Conservation (phyloP, 1,140 invertebrate species). For the Nephotettix cincticeps region DNA sequence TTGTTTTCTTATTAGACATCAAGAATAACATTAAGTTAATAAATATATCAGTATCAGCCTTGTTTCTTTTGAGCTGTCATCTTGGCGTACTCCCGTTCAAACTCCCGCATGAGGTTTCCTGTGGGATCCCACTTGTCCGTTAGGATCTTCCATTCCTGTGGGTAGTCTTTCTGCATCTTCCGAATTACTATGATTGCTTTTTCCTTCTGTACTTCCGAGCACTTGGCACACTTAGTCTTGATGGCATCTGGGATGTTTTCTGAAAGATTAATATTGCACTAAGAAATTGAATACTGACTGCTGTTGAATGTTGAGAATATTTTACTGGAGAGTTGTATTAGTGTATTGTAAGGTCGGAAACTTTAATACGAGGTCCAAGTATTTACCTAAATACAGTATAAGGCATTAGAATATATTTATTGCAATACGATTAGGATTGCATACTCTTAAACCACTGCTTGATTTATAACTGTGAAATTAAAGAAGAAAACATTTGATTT, state of each 20-base stretch:
- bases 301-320: too few relatives aligned
- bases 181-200: slow-evolving; percentile 36
- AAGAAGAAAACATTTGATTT: too few relatives aligned
- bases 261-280: slow-evolving; percentile 41
- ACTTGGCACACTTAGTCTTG: slow-evolving; percentile 41
- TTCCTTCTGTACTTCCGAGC: slow-evolving; percentile 38
- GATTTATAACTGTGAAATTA: too few relatives aligned
- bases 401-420: too few relatives aligned
- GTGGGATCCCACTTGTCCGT: slow-evolving; percentile 58
- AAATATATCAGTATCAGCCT: neutral
- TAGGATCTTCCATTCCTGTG: slow-evolving; percentile 56
- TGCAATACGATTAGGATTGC: too few relatives aligned
- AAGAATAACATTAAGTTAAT: neutral
- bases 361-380: too few relatives aligned
- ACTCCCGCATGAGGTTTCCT: slow-evolving; percentile 52
- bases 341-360: too few relatives aligned
- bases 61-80: neutral
- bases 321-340: too few relatives aligned
- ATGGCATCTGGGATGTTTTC: slow-evolving; percentile 42
- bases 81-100: slow-evolving; percentile 35
- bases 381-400: too few relatives aligned
- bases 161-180: slow-evolving; percentile 53
- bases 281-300: too few relatives aligned
- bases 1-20: too few relatives aligned
- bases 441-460: too few relatives aligned